Evolutionary conservation across 2,888 invertebrate species (phyloP).

Genomic region (Ophion ventricosus): DNA sequence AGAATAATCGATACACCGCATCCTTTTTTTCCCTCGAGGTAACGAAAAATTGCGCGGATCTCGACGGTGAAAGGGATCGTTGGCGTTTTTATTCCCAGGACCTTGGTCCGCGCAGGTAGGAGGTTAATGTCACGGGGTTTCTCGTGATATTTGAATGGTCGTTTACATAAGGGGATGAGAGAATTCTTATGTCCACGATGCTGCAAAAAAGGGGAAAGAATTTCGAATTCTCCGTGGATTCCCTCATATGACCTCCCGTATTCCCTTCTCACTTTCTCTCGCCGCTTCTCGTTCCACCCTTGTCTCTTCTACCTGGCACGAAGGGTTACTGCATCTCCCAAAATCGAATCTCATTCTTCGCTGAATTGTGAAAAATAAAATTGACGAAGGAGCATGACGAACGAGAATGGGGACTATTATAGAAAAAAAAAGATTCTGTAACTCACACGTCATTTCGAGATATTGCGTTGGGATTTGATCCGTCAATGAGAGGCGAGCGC

Average conservation of each 20-base stretch:
- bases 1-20: conserved; percentile 68
- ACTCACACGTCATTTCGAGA: conserved; percentile 15
- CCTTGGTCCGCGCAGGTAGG: conserved; percentile 71
- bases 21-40: conserved; percentile 54
- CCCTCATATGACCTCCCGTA: background rate
- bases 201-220: conserved; percentile 37
- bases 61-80: conserved; percentile 58
- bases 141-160: conserved; percentile 74
- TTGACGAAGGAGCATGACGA: conserved; percentile 39
- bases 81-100: conserved; percentile 68
- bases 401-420: conserved; percentile 23
- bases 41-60: conserved; percentile 57
- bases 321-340: conserved; percentile 42
- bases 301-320: conserved; percentile 27
- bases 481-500: conserved; percentile 7
- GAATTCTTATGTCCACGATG: conserved; percentile 51
- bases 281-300: too few species aligned
- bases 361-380: conserved; percentile 45
- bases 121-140: conserved; percentile 63
- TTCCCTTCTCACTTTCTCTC: conserved; percentile 19
- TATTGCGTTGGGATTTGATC: conserved; percentile 33
- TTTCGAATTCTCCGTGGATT: conserved; percentile 25
- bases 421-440: conserved; percentile 12
- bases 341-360: conserved; percentile 37
- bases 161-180: conserved; percentile 78